A percentile compares a stretch with the other conserved stretches of the same genome.
phyloP scores from a whole-genome alignment of 2,113 vertebrate species.

The Caretta caretta region DNA sequence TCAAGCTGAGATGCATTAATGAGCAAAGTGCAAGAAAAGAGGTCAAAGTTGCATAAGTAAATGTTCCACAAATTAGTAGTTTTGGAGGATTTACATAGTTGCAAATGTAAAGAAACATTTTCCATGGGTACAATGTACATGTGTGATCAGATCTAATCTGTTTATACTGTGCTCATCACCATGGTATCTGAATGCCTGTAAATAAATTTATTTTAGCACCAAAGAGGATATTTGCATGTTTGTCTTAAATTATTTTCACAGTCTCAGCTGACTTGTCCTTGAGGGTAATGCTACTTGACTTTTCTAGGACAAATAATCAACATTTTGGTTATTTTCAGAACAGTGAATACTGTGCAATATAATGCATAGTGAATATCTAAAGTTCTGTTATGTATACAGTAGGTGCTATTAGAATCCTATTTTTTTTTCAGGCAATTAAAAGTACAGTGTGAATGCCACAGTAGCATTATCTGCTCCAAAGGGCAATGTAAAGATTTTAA shows the following conservation, averaged over 20 bases:
- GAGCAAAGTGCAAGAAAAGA: slow-evolving; percentile 25
- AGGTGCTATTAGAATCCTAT: not conserved
- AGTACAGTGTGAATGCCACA: not conserved
- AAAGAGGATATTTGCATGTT: not conserved
- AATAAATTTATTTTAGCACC: not conserved
- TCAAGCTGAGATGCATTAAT: slow-evolving; percentile 9
- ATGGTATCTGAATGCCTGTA: not conserved
- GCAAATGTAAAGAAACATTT: not conserved
- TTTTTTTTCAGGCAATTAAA: not conserved
- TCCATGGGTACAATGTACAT: not conserved
- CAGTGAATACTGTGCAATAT: not conserved
- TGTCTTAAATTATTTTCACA: not conserved
- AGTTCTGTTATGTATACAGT: not conserved
- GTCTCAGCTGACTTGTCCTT: not conserved
- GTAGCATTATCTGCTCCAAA: not conserved
- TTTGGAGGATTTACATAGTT: slow-evolving; percentile 17
- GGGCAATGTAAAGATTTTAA: not conserved
- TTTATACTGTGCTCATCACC: slow-evolving; percentile 5
- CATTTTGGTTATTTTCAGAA: not conserved
- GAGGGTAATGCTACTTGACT: not conserved
- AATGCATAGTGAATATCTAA: not conserved
- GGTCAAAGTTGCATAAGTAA: slow-evolving; percentile 34
- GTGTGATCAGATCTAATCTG: not conserved
- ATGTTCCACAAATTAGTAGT: slow-evolving; percentile 18
- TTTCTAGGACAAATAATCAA: not conserved